Evolutionary conservation across 2,888 invertebrate genomes (phyloP), one percentile per base, ranked within the genome.

Genomic region (Dendrolimus houi): DNA sequence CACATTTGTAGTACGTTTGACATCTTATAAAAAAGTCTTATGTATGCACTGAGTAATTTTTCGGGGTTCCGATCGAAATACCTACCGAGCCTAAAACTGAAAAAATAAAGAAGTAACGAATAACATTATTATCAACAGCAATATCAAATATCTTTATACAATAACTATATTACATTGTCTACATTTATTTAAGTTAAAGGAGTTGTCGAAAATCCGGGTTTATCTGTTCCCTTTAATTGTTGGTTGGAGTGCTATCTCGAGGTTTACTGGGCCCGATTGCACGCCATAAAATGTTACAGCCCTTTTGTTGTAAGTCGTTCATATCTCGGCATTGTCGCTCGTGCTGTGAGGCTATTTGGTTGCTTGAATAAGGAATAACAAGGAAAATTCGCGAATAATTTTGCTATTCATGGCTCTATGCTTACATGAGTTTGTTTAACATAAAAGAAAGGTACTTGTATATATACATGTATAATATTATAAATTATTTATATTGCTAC

Each of bases 181-280:
- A 47, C 12, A 47, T 47, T 47, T 47, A 47, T 47, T 47, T 47
- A 47, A 47, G 47, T 9, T 47, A 68, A 70, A 77, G 75, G 75
- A 71, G 71, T 72, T 71, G 72, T 66, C 73, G 70, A 75, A 72
- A 74, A 73, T 63, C 62, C 59, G 73, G 77, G 73, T 75, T 81
- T 85, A 85, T 84, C 85, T 79, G 58, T 63, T 70, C 77, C 75
- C 76, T 83, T 81, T 85, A 85, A 85, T 85, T 85, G 85, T 82
- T 78, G 81, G 77, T 77, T 66, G 75, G 81, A 80, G 81, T 75
- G 76, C 83, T 76, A 82, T 82, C 83, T 75, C 72, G 72, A 70
- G 77, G 75, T 76, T 81, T 79, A 79, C 76, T 74, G 71, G 70
- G 75, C 66, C 69, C 77, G 81, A 83, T 84, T 79, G 80, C 76